A percentile compares a stretch with the other conserved stretches of the same genome.
phyloP scores from a whole-genome alignment of 1,140 invertebrate genomes.

The Hestina assimilis region DNA sequence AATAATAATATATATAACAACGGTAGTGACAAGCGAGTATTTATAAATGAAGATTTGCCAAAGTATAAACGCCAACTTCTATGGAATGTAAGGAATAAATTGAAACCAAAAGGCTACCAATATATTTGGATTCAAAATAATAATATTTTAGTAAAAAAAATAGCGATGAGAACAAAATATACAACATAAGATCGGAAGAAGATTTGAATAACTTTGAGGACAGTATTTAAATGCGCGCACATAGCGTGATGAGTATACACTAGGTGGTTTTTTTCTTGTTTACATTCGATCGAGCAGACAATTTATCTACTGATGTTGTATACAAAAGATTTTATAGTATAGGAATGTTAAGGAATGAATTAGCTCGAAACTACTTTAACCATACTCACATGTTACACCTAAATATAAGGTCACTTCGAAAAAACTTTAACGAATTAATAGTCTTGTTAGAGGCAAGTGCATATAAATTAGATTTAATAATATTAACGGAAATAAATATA shows the following conservation, averaged over 20 bases:
- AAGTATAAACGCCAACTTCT: slow-evolving; percentile 23
- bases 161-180: slow-evolving; percentile 26
- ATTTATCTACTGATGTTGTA: background rate
- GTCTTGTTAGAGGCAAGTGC: slow-evolving; percentile 10
- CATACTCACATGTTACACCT: slow-evolving; percentile 28
- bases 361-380: background rate
- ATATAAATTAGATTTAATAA: slow-evolving; percentile 23
- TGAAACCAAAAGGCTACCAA: slow-evolving; percentile 21
- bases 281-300: too few species aligned
- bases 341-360: background rate
- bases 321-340: too few species aligned
- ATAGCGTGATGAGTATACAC: background rate
- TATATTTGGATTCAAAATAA: too few species aligned
- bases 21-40: slow-evolving; percentile 17
- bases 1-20: slow-evolving; percentile 29
- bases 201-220: background rate
- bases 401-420: slow-evolving; percentile 31
- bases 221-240: background rate
- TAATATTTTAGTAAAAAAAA: slow-evolving; percentile 31
- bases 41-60: slow-evolving; percentile 35
- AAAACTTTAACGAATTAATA: slow-evolving; percentile 28
- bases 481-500: slow-evolving; percentile 35
- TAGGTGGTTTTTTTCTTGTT: background rate
- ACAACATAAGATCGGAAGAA: slow-evolving; percentile 21
- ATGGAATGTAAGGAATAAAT: slow-evolving; percentile 22